These are phyloP conservation scores for Aptenodytes patagonicus DNA, from an alignment of 2,113 vertebrate genomes.

Conservation along the genomic window DNA sequence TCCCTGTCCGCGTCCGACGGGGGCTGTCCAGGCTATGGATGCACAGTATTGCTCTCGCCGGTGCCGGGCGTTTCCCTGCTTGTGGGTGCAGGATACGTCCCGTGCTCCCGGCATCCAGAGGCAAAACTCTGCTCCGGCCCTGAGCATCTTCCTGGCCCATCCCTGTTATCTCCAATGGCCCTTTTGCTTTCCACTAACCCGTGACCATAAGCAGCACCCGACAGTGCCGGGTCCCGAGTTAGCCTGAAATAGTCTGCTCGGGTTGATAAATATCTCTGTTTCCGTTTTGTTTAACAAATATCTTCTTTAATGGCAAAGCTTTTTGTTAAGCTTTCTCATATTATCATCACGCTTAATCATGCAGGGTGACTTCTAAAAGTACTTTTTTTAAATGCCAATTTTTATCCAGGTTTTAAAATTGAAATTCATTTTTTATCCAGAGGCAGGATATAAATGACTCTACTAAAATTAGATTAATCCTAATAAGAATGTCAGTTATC, in stretches of 20 bases:
- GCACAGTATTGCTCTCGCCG: rapidly evolving
- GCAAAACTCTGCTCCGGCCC: background rate
- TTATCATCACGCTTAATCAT: conserved; percentile 18
- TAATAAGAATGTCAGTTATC: conserved; percentile 65
- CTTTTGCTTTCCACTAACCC: background rate
- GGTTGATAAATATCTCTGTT: background rate
- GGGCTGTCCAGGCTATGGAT: background rate
- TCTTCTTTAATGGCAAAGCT: background rate
- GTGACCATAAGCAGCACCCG: rapidly evolving
- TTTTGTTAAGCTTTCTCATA: background rate
- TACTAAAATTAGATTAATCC: conserved; percentile 70
- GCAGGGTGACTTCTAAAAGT: conserved; percentile 40
- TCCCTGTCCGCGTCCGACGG: rapidly evolving
- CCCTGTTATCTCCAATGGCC: background rate
- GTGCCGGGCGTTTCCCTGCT: background rate
- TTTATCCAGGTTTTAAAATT: conserved; percentile 62
- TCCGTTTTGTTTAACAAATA: conserved; percentile 29
- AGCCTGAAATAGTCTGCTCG: background rate
- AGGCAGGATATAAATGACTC: conserved; percentile 64
- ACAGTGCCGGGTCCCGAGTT: background rate
- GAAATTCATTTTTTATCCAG: conserved; percentile 60
- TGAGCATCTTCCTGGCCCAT: background rate
- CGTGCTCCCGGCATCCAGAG: background rate
- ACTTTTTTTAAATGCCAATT: conserved; percentile 24
- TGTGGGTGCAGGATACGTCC: rapidly evolving